A percentile compares a stretch with the other conserved stretches of the same genome.
phyloP scores from a whole-genome alignment of 2,797 vertebrate genomes.

The Cottoperca gobio region DNA sequence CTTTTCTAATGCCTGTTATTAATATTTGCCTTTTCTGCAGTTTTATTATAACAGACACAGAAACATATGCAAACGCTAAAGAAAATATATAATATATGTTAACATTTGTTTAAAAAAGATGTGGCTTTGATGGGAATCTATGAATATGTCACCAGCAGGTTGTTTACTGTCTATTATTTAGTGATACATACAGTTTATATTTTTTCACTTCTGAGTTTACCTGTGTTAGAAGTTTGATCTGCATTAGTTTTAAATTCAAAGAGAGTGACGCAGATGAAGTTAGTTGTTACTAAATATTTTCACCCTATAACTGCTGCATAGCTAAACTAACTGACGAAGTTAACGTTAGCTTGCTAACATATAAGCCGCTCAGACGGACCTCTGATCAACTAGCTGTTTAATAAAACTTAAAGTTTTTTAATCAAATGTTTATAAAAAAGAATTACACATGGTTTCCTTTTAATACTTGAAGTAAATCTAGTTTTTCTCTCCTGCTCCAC shows the following conservation, averaged over 20 bases:
- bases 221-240: slow-evolving; percentile 7
- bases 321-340: neutral
- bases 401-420: neutral
- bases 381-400: neutral
- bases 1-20: slow-evolving; percentile 51
- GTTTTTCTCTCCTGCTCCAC: too few relatives aligned
- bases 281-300: slow-evolving; percentile 12
- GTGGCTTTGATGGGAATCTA: slow-evolving; percentile 57
- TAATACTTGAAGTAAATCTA: too few relatives aligned
- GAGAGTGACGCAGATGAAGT: neutral
- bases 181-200: slow-evolving; percentile 29
- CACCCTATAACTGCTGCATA: neutral
- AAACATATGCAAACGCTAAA: slow-evolving; percentile 74
- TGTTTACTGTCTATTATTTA: slow-evolving; percentile 46
- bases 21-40: slow-evolving; percentile 51
- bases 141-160: slow-evolving; percentile 58
- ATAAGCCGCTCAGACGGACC: neutral
- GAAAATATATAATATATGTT: slow-evolving; percentile 46
- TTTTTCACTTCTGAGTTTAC: slow-evolving; percentile 15
- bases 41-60: slow-evolving; percentile 59
- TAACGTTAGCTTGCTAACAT: neutral
- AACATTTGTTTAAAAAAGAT: slow-evolving; percentile 21
- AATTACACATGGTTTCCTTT: too few relatives aligned
- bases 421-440: neutral
- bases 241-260: neutral